Base-by-base conservation (phyloP, 2,797 vertebrate genomes). In the Philypnodon macrostomus region DNA sequence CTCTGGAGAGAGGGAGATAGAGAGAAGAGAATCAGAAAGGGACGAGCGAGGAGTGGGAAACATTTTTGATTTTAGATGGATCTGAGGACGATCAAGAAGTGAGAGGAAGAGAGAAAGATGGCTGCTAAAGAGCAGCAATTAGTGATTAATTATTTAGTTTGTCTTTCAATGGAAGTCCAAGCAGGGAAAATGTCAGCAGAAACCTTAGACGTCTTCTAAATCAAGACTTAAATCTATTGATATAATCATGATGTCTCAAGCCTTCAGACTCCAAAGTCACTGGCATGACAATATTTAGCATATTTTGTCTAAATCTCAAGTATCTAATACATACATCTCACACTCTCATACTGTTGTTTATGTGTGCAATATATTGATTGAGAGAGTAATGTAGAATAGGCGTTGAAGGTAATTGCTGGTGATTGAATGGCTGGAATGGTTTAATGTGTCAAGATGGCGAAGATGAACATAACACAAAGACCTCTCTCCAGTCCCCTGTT, bases 81-180 rank as follows among this genome's bases (percentile, higher is more conserved):
- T 58, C n/a, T 47, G 64, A 63, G 64, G 47, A 69, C 7, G 48
- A 48, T 32, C 44, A 62, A 75, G 69, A 44, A 70, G 70, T 47
- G 38, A 7, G 58, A 68, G 61, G 48, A 56, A 67, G 65, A 63
- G 58, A 67, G 65, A 63, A 59, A 58, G 78, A 65, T 61, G 75
- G 71, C 69, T 80, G 73, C 77, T 83, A 77, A 85, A 83, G 81
- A 86, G 85, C 77, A 83, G 84, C 89, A 86, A 88, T 88, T 88
- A 88, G 53, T 30, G 62, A 79, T 90, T 66, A 88, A 89, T 89
- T 81, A 90, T 90, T 89, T 76, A 88, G 71, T 39, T 64, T 35
- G 63, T 36, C 47, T 77, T 70, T 72, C 11, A 47, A 78, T 77
- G 67, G 67, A 69, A 73, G 70, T 76, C 67, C 63, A 83, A 49